Base-by-base conservation (phyloP, 1,140 invertebrate species). In the Formica exsecta region DNA sequence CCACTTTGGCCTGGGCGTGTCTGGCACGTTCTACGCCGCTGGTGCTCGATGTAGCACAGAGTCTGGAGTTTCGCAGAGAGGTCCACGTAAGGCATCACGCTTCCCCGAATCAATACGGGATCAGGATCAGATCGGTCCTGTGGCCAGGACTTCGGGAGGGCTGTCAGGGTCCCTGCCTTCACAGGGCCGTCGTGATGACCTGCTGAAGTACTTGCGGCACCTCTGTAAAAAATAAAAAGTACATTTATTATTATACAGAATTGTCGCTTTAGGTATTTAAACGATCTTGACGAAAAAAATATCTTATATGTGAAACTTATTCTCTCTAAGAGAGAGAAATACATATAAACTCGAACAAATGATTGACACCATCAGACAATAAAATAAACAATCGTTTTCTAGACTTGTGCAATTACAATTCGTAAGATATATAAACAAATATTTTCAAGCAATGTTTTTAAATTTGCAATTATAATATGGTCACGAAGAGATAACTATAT, bases 141-240 rank as follows among this genome's bases (percentile, higher is more conserved):
- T 98, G 97, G 97, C 97, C 97, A 2, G 96, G 96, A 4, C 93
- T 98, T 6, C 91, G 97, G 13, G 96, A 97, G 93, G 96, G 96
- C 19, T 94, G 95, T 29, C 95, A 95, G 73, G 97, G 97, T 22
- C 93, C 95, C n/a, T 97, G 96, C 94, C 96, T 97, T 38, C 96
- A 97, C 89, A 97, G 97, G 94, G 97, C 96, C 0, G 96, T 97
- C 76, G 97, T 98, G 11, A 94, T 97, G 65, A 98, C 97, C 8
- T 90, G 74, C 13, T 85, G 19, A 79, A 66, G 13, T 16, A 68
- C 38, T 51, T 73, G 16, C 38, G 61, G 44, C 13, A 54, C 29
- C 68, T 86, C 73, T 85, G 71, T 25, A 86, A 81, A 19, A 61
- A 54, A 3, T 41, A 25, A 85, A 41, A 7, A 11, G n/a, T 7